These are phyloP conservation scores for Papilio glaucus DNA, from an alignment of 1,140 invertebrate genomes.

Conservation along the genomic window DNA sequence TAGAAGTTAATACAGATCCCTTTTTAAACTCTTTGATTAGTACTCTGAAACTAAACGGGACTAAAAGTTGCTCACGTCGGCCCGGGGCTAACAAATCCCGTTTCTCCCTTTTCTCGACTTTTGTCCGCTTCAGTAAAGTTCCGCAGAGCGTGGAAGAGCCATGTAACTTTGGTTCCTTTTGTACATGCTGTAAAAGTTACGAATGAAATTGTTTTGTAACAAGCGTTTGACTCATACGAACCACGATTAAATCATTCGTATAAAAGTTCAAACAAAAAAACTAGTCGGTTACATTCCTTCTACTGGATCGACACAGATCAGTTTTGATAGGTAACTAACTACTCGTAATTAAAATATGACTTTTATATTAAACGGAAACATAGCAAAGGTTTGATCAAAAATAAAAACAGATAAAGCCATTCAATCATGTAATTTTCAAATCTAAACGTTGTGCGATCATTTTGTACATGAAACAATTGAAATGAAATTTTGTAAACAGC, in stretches of 20 bases:
- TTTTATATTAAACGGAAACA: neutral
- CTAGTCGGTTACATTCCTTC: neutral
- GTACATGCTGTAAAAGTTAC: conserved; percentile 16
- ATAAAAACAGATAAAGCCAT: neutral
- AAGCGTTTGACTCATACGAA: neutral
- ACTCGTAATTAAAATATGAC: too few relatives aligned
- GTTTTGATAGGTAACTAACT: neutral
- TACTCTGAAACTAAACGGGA: neutral
- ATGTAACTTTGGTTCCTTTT: conserved; percentile 5
- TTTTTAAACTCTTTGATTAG: neutral
- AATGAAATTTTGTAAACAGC: too few relatives aligned
- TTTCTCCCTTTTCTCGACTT: neutral
- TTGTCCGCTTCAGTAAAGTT: conserved; percentile 2
- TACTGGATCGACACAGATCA: neutral
- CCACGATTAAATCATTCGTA: neutral
- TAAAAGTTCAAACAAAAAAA: neutral
- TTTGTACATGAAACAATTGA: too few relatives aligned
- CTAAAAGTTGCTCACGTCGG: neutral
- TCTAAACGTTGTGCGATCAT: too few relatives aligned
- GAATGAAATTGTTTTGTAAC: conserved; percentile 1
- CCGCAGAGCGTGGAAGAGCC: neutral
- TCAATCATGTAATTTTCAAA: too few relatives aligned
- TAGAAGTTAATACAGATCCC: too few relatives aligned
- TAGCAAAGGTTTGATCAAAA: neutral
- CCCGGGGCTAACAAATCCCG: conserved; percentile 7